phyloP scores from a whole-genome alignment of 2,113 vertebrate genomes.

The Asarcornis scutulata region DNA sequence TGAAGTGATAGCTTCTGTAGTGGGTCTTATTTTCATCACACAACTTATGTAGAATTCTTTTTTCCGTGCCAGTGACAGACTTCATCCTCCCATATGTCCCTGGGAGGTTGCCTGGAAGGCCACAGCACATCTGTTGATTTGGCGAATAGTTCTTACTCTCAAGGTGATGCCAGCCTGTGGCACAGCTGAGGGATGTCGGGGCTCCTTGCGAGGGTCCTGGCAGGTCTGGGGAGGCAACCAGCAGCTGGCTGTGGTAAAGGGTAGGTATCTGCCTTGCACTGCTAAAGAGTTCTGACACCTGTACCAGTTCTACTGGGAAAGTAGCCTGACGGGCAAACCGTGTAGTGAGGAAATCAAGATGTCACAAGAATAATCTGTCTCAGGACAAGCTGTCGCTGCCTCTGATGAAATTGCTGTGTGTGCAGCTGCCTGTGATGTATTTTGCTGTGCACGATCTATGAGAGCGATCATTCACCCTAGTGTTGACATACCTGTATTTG shows the following conservation, averaged over 20 bases:
- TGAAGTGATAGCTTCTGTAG: background rate
- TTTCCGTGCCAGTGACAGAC: background rate
- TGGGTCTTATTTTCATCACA: background rate
- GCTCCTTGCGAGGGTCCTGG: background rate
- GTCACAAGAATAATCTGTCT: slow-evolving; percentile 12
- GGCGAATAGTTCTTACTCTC: background rate
- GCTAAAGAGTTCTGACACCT: background rate
- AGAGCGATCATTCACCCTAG: background rate
- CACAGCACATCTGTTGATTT: background rate
- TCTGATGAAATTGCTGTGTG: slow-evolving; percentile 33
- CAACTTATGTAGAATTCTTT: rapidly evolving
- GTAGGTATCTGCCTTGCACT: rapidly evolving
- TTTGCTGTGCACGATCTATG: slow-evolving; percentile 7
- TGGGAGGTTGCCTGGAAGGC: background rate
- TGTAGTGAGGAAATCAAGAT: slow-evolving; percentile 39
- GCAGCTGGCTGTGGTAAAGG: too few relatives aligned
- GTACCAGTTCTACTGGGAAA: background rate
- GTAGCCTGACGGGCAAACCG: background rate
- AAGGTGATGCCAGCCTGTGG: background rate
- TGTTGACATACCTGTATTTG: background rate
- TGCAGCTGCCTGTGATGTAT: background rate
- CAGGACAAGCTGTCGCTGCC: background rate
- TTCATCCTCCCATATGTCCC: rapidly evolving
- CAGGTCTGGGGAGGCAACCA: background rate
- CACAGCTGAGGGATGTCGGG: background rate